Conservation (phyloP, 2,797 vertebrate genomes). For the Carcharodon carcharias region DNA sequence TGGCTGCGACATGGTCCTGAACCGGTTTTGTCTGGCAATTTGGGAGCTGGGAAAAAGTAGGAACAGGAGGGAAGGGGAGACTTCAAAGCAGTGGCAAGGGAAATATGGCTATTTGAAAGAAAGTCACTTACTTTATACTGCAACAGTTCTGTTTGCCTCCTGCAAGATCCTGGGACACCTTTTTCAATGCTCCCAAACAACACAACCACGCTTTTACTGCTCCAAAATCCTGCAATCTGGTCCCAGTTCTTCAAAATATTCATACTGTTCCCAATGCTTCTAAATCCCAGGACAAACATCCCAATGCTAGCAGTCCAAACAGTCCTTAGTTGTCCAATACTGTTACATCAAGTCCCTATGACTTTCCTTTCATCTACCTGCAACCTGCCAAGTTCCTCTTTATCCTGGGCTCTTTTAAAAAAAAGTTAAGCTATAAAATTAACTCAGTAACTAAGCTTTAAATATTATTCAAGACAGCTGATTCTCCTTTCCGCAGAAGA, state of each 20-base stretch:
- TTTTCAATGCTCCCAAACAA: background rate
- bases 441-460: background rate
- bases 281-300: background rate
- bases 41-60: too few species aligned
- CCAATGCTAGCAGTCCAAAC: background rate
- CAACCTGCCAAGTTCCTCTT: background rate
- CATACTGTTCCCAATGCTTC: background rate
- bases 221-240: background rate
- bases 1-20: too few species aligned
- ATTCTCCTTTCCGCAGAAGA: too few species aligned
- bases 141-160: background rate
- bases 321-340: too few species aligned
- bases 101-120: background rate
- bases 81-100: background rate
- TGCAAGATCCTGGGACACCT: background rate
- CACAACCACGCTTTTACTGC: background rate
- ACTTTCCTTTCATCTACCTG: background rate
- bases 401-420: background rate
- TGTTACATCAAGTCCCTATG: background rate
- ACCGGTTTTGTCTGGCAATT: too few species aligned
- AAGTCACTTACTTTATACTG: background rate
- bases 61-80: too few species aligned
- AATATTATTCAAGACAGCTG: background rate
- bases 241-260: background rate
- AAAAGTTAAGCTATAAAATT: background rate